phyloP scores from a whole-genome alignment of 2,888 invertebrate genomes.

The Drosophila borborema region DNA sequence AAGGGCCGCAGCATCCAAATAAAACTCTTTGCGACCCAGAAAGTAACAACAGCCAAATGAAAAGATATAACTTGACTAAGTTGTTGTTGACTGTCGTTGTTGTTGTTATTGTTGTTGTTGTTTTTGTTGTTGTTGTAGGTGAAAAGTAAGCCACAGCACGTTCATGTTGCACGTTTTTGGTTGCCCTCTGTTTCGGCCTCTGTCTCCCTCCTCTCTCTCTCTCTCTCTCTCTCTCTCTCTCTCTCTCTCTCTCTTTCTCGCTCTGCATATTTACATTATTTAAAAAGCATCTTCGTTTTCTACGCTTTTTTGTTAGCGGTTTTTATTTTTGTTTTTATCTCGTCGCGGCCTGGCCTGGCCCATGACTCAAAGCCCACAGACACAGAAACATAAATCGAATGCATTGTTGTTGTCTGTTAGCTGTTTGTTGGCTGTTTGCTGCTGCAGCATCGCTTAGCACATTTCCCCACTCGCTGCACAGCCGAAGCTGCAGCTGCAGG shows the following conservation, averaged over 20 bases:
- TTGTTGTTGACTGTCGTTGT: constrained; percentile 3
- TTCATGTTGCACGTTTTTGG: constrained; percentile 55
- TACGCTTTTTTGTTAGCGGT: constrained; percentile 11
- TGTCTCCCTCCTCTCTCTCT: no score
- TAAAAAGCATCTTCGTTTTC: constrained; percentile 9
- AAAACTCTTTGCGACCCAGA: constrained; percentile 38
- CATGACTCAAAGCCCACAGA: constrained; percentile 57
- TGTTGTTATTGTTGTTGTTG: constrained; percentile 22
- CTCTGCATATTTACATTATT: constrained; percentile 1
- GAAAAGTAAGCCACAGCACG: constrained; percentile 59
- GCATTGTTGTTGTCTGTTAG: constrained; percentile 43
- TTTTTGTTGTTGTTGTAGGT: constrained; percentile 40
- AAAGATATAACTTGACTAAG: constrained; percentile 26
- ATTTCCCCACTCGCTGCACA: constrained; percentile 10
- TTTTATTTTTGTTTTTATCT: constrained; percentile 26
- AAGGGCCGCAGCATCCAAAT: constrained; percentile 8
- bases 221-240: background rate
- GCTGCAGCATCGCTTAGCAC: constrained; percentile 11
- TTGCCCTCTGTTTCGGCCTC: constrained; percentile 5
- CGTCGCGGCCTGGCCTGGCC: constrained; percentile 16
- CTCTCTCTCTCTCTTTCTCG: background rate
- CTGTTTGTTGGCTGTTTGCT: background rate
- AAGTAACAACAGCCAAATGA: constrained; percentile 17
- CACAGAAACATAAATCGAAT: constrained; percentile 54
- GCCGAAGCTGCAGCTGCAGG: background rate